Evolutionary conservation across 2,113 vertebrate species (phyloP), one percentile per base, ranked within the genome.

Genomic region (Ageneiosus marmoratus): DNA sequence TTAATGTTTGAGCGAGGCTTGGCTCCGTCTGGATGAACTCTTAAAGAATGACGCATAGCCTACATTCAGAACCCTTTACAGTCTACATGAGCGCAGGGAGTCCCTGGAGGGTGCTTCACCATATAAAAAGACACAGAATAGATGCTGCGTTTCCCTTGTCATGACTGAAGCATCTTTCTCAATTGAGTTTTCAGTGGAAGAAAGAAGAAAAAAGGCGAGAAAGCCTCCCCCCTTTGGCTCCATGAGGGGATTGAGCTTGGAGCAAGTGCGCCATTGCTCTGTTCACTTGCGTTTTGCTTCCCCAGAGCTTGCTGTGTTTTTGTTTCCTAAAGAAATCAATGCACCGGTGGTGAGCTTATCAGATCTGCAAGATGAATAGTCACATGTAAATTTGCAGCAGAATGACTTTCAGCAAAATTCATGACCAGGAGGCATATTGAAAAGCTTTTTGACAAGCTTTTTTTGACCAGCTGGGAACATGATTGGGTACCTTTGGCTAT

Each of bases 31-130:
- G 81, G 73, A 73, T 77, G 46, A 67, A 69, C 53, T 80, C 53
- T 20, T 58, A 84, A 34, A 62, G 82, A 79, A 22, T 84, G 76
- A 77, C 73, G n/a, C 73, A 83, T 67, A 83, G 58, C 73, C 81
- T 65, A 55, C 81, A 83, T 58, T 76, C 81, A 83, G 60, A 77
- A 44, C 29, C 81, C 73, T 77, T 83, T 77, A 77, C 73, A 77
- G 81, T 67, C 58, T 34, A 67, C 81, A 41, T 55, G 58, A 67
- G 81, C 73, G 18, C 53, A 18, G 32, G 48, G 46, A 41, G 58
- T 77, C 81, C 72, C 73, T 16, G 44, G 73, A 77, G 81, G 81
- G 62, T 16, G 58, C 81, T 83, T 18, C 81, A 77, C 46, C 56
- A 29, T 41, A 63, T 27, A 55, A 76, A 76, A n/a, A 56, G 48